Conservation (phyloP, 2,888 invertebrate species). For the Craniophora ligustri region DNA sequence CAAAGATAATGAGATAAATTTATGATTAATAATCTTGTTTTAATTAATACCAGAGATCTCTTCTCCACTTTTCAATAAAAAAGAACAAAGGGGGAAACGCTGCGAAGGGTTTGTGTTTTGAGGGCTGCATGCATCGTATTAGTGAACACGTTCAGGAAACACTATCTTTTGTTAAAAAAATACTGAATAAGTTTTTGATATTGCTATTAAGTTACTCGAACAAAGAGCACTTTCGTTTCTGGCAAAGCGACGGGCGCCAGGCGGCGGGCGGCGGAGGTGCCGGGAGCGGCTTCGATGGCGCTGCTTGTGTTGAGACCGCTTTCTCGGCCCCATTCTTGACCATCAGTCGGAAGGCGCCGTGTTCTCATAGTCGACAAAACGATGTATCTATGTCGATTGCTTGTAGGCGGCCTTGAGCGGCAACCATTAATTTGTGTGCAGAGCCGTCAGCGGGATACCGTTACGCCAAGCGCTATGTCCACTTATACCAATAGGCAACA, state of each 20-base stretch:
- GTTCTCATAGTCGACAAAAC: slow-evolving; percentile 84
- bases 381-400: slow-evolving; percentile 87
- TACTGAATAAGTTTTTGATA: no score
- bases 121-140: no score
- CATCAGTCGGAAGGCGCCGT: slow-evolving; percentile 78
- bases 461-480: slow-evolving; percentile 76
- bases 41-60: no score
- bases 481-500: slow-evolving; percentile 72
- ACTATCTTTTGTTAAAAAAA: no score
- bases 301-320: slow-evolving; percentile 72
- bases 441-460: slow-evolving; percentile 81
- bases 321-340: slow-evolving; percentile 84
- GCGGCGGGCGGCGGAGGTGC: slow-evolving; percentile 44
- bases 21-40: no score
- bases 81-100: no score
- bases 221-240: slow-evolving; percentile 62
- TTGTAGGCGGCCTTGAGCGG: slow-evolving; percentile 87
- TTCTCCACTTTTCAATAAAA: no score
- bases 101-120: no score
- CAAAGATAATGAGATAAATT: no score
- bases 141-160: no score
- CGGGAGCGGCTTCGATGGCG: slow-evolving; percentile 52
- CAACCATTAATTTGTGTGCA: slow-evolving; percentile 87
- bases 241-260: slow-evolving; percentile 40
- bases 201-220: slow-evolving; percentile 61